These are phyloP conservation scores for Siniperca scherzeri DNA, from an alignment of 2,797 vertebrate genomes.

Conservation along the genomic window DNA sequence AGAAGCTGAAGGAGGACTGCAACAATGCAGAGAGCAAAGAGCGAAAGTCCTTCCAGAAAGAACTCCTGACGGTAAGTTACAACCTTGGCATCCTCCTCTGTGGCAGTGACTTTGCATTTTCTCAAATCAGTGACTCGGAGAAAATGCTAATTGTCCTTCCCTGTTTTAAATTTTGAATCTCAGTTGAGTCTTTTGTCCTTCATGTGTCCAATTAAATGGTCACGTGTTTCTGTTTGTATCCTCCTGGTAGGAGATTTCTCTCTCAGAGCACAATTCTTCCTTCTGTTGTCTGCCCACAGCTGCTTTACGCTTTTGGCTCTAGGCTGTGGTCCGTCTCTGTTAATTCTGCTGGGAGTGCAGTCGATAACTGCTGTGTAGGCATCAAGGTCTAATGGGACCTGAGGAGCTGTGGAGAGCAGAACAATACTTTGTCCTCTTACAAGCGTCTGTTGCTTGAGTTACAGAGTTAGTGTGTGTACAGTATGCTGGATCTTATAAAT, in stretches of 20 bases:
- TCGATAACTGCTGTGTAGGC: conserved; percentile 75
- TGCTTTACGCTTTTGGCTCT: conserved; percentile 31
- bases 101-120: conserved; percentile 40
- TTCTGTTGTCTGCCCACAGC: conserved; percentile 38
- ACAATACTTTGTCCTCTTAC: conserved; percentile 44
- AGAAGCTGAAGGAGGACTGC: conserved; percentile 97
- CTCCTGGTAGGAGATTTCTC: conserved; percentile 11
- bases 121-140: not conserved
- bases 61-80: conserved; percentile 92
- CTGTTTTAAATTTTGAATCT: conserved; percentile 15
- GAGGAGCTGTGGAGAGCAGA: conserved; percentile 63
- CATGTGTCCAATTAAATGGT: conserved; percentile 12
- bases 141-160: conserved; percentile 21
- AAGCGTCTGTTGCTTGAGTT: conserved; percentile 30
- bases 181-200: conserved; percentile 9
- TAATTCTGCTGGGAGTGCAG: conserved; percentile 68
- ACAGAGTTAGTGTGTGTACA: conserved; percentile 31
- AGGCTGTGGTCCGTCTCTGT: conserved; percentile 51
- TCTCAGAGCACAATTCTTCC: conserved; percentile 2
- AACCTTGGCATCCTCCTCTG: conserved; percentile 34
- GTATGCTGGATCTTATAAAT: conserved; percentile 45
- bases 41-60: conserved; percentile 97
- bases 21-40: conserved; percentile 92
- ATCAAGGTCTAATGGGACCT: conserved; percentile 48
- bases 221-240: conserved; percentile 25